Evolutionary conservation across 2,888 invertebrate genomes (phyloP), one percentile per base, ranked within the genome.

Genomic region (Cephalotes varians): DNA sequence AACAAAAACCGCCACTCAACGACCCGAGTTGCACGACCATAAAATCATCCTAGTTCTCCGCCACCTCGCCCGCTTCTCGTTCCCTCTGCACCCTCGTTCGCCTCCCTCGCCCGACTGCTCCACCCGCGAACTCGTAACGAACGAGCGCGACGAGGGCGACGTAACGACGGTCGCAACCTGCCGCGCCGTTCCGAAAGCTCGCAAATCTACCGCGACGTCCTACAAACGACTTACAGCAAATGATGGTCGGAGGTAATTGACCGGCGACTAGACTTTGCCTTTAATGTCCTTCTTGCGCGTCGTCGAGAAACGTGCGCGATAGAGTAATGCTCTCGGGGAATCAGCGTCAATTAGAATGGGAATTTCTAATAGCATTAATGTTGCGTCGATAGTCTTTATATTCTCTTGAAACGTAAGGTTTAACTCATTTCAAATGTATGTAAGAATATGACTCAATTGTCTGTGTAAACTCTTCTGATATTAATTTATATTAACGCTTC

Each of bases 1-100:
- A 92, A 92, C 92, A 92, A 93, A 92, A 92, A 92, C 91, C 90
- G 90, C 92, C 92, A 92, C 92, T 93, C 93, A 92, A 92, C 91
- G 92, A 92, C 88, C 85, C 87, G 90, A 89, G 89, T 88, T 86
- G 87, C 88, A 90, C 88, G 90, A 91, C 89, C 92, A 92, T 93
- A 92, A 92, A 92, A 92, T 92, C 91, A 91, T 92, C 90, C 90
- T 92, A 92, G 92, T 92, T 92, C 90, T 87, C 74, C 37, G 83
- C 86, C 86, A 89, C 84, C 84, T 60, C 58, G 25, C 4, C 40
- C 10, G 71, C 44, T 12, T 18, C 9, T n/a, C n/a, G 56, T 18
- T 47, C 49, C 7, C 44, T 62, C 37, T 47, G 47, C 74, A 49
- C 82, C 25, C 67, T 40, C 47, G 37, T 58, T 67, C 15, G n/a